phyloP scores from a whole-genome alignment of 2,888 invertebrate species.

The Eustalomyia histrio region DNA sequence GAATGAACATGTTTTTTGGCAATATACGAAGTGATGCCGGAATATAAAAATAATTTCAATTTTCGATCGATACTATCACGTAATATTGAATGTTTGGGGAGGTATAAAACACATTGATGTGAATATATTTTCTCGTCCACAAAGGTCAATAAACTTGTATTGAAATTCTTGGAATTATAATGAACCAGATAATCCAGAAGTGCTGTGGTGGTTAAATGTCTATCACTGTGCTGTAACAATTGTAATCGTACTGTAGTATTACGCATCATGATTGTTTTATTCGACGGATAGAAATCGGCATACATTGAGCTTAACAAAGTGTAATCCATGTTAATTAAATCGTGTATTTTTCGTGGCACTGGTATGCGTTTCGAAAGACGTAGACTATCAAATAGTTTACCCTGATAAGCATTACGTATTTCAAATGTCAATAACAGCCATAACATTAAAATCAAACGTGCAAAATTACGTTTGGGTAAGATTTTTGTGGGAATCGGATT shows the following conservation, averaged over 20 bases:
- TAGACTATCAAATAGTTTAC: conserved; percentile 73
- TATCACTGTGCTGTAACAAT: conserved; percentile 37
- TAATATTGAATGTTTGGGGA: conserved; percentile 70
- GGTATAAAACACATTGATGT: conserved; percentile 70
- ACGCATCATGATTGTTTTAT: conserved; percentile 61
- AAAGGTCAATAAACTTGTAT: conserved; percentile 67
- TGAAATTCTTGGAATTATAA: conserved; percentile 68
- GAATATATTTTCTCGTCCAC: conserved; percentile 70
- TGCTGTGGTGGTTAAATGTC: conserved; percentile 64
- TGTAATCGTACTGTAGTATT: conserved; percentile 55
- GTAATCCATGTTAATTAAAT: conserved; percentile 68
- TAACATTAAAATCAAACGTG: conserved; percentile 70
- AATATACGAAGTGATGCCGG: conserved; percentile 68
- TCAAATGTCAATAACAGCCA: conserved; percentile 72
- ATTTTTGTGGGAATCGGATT: conserved; percentile 66
- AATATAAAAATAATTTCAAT: conserved; percentile 68
- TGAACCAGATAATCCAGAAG: conserved; percentile 68
- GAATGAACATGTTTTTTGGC: conserved; percentile 22
- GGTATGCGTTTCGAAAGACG: conserved; percentile 65
- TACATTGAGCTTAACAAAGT: conserved; percentile 65
- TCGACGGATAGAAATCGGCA: conserved; percentile 69
- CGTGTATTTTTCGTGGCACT: conserved; percentile 67
- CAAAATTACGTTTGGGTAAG: conserved; percentile 67
- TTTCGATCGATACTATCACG: conserved; percentile 69
- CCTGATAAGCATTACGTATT: conserved; percentile 74